Evolutionary conservation across 2,888 invertebrate genomes (phyloP).

Genomic region (Catocala fraxini): DNA sequence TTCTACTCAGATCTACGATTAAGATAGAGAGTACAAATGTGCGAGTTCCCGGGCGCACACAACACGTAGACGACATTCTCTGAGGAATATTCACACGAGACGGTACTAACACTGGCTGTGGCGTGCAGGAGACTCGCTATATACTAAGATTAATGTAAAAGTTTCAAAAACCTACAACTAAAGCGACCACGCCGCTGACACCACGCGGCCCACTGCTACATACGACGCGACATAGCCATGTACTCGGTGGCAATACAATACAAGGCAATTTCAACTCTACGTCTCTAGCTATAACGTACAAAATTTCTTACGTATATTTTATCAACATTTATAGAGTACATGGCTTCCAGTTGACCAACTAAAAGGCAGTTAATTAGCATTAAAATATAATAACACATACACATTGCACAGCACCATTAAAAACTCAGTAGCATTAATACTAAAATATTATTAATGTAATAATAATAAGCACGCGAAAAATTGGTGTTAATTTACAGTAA

Average conservation of each 20-base stretch:
- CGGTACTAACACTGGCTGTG: no score
- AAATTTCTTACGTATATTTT: not conserved
- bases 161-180: conserved; percentile 56
- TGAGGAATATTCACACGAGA: not conserved
- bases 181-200: not conserved
- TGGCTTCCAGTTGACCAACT: not conserved
- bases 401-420: conserved; percentile 15
- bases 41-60: no score
- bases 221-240: not conserved
- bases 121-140: conserved; percentile 1
- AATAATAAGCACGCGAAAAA: conserved; percentile 4
- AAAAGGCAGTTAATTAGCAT: conserved; percentile 15
- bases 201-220: not conserved
- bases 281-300: not conserved
- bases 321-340: not conserved
- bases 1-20: conserved; percentile 42
- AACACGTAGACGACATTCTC: not conserved
- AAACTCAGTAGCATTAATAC: conserved; percentile 8
- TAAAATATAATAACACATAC: conserved; percentile 18
- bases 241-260: not conserved
- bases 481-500: not conserved
- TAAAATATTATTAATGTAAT: not conserved
- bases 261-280: conserved; percentile 3
- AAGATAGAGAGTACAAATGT: conserved; percentile 1
- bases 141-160: conserved; percentile 55